These are phyloP conservation scores for Octonoba sinensis DNA, from an alignment of 2,888 invertebrate genomes.

Conservation along the genomic window DNA sequence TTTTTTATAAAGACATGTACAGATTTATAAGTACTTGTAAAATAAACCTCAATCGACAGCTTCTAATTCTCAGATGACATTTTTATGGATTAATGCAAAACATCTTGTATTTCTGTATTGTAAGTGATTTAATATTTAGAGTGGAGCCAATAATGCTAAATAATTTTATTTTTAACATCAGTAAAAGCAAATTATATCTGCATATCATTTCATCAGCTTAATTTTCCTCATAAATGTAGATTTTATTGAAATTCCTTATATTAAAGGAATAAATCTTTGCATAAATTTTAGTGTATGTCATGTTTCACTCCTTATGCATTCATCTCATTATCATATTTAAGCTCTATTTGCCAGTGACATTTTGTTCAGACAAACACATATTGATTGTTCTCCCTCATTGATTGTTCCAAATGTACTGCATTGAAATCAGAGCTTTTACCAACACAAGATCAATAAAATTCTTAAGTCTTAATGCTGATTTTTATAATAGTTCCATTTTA, in stretches of 20 bases:
- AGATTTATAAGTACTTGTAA: constrained; percentile 54
- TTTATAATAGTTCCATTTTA: too few relatives aligned
- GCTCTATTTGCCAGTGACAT: too few relatives aligned
- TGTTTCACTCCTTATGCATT: too few relatives aligned
- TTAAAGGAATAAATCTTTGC: constrained; percentile 31
- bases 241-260: constrained; percentile 13
- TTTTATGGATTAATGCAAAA: constrained; percentile 18
- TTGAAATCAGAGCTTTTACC: too few relatives aligned
- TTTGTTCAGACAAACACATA: too few relatives aligned
- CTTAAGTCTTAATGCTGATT: too few relatives aligned
- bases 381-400: too few relatives aligned
- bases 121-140: too few relatives aligned
- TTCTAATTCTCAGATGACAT: constrained; percentile 3
- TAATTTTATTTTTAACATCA: constrained; percentile 20
- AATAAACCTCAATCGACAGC: constrained; percentile 2
- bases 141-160: background rate
- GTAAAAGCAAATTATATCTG: constrained; percentile 11
- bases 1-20: constrained; percentile 58
- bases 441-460: too few relatives aligned
- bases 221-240: constrained; percentile 19
- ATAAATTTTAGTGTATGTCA: constrained; percentile 1
- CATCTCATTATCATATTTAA: too few relatives aligned
- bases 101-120: constrained; percentile 2
- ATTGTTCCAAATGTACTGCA: too few relatives aligned
- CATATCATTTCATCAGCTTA: constrained; percentile 36